Evolutionary conservation across 35 echinoderm and acorn worm species (phyloP).

Genomic region (Holothuria glaberrima): DNA sequence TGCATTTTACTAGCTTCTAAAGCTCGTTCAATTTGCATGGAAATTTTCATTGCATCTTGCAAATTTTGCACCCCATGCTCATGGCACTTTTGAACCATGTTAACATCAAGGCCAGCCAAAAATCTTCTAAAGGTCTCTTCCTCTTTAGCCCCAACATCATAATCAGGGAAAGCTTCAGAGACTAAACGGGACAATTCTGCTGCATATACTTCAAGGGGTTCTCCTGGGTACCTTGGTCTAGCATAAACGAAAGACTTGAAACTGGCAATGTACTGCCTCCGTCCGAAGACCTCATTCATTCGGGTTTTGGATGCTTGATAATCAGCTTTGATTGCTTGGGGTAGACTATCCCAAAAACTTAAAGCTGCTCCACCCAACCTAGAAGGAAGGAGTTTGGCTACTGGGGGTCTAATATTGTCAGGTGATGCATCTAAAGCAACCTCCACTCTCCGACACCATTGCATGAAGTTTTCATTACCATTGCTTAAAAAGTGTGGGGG

Average conservation of each 20-base stretch:
- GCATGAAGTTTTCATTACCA: too few relatives aligned
- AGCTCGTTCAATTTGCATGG: constrained; percentile 16
- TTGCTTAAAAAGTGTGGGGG: too few relatives aligned
- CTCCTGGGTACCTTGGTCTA: background rate
- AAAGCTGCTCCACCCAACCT: too few relatives aligned
- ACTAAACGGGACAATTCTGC: background rate
- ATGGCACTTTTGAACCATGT: too few relatives aligned
- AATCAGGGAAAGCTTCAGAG: too few relatives aligned
- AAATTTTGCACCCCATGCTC: constrained; percentile 5
- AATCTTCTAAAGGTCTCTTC: background rate
- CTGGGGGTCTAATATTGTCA: background rate
- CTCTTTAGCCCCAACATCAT: too few relatives aligned
- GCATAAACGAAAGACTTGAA: background rate
- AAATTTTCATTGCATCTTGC: constrained; percentile 5
- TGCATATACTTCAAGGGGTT: background rate
- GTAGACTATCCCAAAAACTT: too few relatives aligned
- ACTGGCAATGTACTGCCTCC: background rate
- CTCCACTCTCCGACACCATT: too few relatives aligned
- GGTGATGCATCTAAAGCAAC: background rate
- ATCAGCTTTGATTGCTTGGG: too few relatives aligned
- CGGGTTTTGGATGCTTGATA: background rate
- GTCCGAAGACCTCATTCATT: background rate
- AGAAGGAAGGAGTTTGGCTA: background rate
- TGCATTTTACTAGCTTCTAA: constrained; percentile 15
- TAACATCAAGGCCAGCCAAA: background rate